Percentiles rank a stretch among this genome's conserved stretches.
phyloP scores from a whole-genome alignment of 2,113 vertebrate genomes.

The Petroica traversi region DNA sequence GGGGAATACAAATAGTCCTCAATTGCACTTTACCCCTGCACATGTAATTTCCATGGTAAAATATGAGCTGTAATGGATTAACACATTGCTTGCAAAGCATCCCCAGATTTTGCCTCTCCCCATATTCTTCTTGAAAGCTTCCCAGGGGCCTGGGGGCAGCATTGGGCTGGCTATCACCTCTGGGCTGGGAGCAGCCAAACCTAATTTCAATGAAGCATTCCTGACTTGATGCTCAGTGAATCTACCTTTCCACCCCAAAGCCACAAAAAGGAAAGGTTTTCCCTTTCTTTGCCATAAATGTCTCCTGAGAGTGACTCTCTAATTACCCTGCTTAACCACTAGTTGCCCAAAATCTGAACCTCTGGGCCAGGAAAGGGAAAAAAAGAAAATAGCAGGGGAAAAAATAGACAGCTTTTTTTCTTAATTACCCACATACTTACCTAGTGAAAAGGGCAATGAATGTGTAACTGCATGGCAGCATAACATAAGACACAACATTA shows the following conservation, averaged over 20 bases:
- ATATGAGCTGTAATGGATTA: not conserved
- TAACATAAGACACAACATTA: not conserved
- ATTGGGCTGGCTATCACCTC: accelerated
- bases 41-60: not conserved
- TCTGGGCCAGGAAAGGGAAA: not conserved
- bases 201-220: not conserved
- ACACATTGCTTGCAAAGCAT: not conserved
- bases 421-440: not conserved
- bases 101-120: not conserved
- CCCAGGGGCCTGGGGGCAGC: not conserved
- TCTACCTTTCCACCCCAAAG: not conserved
- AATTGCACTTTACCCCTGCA: not conserved
- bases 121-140: not conserved
- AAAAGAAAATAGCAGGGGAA: no score
- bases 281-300: not conserved
- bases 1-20: not conserved
- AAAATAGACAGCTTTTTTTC: not conserved
- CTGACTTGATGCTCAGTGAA: accelerated
- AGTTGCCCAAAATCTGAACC: not conserved
- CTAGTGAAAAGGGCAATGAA: not conserved
- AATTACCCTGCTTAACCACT: not conserved
- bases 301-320: not conserved
- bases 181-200: not conserved
- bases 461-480: not conserved
- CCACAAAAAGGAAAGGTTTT: not conserved